Conservation (phyloP, 2,113 vertebrate genomes). For the Crotophaga sulcirostris region DNA sequence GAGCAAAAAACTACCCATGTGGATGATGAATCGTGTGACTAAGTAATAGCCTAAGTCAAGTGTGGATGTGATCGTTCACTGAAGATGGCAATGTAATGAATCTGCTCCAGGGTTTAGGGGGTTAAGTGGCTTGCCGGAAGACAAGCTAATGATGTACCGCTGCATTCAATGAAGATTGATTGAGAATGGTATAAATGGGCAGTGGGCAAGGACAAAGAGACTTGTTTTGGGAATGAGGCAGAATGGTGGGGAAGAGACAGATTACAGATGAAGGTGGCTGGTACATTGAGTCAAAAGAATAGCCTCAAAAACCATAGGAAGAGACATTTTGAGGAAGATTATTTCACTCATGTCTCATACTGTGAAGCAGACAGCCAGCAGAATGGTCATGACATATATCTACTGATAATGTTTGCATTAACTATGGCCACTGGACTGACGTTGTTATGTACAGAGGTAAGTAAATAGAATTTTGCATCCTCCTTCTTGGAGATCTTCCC, state of each 20-base stretch:
- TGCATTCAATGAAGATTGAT: conserved; percentile 58
- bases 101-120: conserved; percentile 37
- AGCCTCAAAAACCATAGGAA: neutral
- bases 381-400: neutral
- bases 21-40: conserved; percentile 31
- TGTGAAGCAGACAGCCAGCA: neutral
- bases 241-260: neutral
- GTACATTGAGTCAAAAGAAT: neutral
- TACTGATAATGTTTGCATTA: neutral
- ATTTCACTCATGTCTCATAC: neutral
- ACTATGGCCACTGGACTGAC: neutral
- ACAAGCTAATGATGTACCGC: conserved; percentile 70
- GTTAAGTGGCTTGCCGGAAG: conserved; percentile 50
- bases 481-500: neutral
- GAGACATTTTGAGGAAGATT: neutral
- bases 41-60: neutral
- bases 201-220: conserved; percentile 68
- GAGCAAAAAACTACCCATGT: neutral
- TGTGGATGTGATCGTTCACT: neutral
- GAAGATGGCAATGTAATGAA: conserved; percentile 22
- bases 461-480: neutral
- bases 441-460: neutral
- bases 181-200: conserved; percentile 30
- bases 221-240: neutral
- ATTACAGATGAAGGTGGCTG: conserved; percentile 7